Percentiles rank a stretch among this genome's conserved stretches.
Evolutionary conservation across 2,888 invertebrate genomes (phyloP).

Genomic region (Tetragonisca angustula): DNA sequence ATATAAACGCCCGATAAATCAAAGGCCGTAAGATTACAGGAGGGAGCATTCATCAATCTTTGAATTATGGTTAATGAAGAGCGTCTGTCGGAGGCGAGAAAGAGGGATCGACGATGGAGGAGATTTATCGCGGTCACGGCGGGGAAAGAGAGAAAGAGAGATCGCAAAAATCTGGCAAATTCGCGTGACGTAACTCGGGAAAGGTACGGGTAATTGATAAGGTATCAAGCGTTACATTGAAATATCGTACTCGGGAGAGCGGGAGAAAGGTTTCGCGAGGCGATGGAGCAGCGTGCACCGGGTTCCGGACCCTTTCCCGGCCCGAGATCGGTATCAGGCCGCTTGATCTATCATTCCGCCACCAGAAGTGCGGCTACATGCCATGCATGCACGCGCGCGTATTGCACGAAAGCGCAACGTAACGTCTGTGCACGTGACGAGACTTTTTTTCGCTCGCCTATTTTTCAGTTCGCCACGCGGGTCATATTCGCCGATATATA

Average conservation of each 20-base stretch:
- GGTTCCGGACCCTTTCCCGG: constrained; percentile 57
- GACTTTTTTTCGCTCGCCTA: background rate
- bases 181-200: constrained; percentile 56
- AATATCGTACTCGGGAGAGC: constrained; percentile 51
- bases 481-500: constrained; percentile 1
- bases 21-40: background rate
- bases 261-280: constrained; percentile 55
- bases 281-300: constrained; percentile 38
- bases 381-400: constrained; percentile 38
- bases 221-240: constrained; percentile 59
- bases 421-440: constrained; percentile 41
- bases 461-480: background rate
- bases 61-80: constrained; percentile 10
- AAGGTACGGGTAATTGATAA: constrained; percentile 57
- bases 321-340: constrained; percentile 56
- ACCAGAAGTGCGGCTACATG: constrained; percentile 55
- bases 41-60: constrained; percentile 7
- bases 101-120: background rate
- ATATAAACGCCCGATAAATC: constrained; percentile 6
- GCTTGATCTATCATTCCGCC: constrained; percentile 62
- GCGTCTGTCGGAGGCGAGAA: background rate
- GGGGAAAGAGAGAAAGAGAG: constrained; percentile 25
- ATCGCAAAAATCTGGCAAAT: constrained; percentile 47
- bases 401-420: constrained; percentile 51
- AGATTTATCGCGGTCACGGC: constrained; percentile 13